Evolutionary conservation across 53 echinoderm and acorn worm species (phyloP), one percentile per base, ranked within the genome.

Genomic region (Holothuria scabra): DNA sequence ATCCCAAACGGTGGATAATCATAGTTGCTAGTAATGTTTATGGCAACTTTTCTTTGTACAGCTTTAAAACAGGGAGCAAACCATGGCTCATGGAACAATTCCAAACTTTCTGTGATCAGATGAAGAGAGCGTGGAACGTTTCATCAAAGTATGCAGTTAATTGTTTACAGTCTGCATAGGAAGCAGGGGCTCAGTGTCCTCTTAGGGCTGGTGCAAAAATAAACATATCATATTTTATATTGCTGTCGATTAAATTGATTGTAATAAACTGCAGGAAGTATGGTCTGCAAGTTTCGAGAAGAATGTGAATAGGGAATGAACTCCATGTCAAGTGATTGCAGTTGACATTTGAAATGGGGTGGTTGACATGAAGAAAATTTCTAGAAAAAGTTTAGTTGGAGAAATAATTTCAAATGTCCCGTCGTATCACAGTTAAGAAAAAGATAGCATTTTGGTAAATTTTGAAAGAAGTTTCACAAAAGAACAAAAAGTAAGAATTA

Each of bases 141-240:
- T 67, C 34, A 48, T 72, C 72, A 25, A 48, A 48, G 22, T 28
- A 46, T 44, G 44, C 44, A 44, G 44, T 44, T 72, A 25, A 72
- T 72, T 72, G 72, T 72, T 72, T 72, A 72, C 26, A 72, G 48
- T 72, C 72, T 41, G 72, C 72, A n/a, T 21, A 72, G 48, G 28
- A 38, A 44, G 26, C 24, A 22, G 72, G 72, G 72, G 72, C 46
- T 72, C 72, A 14, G 13, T 46, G 72, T 44, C 44, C 20, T 72
- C 46, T 72, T 44, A 72, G 72, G 46, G n/a, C 72, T 23, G 72
- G 46, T 44, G 72, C 46, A 72, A 72, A 72, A 72, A 72, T 72
- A 72, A 72, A 72, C 72, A 72, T 34, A 25, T 72, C 72, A 72
- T 72, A 72, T 72, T 72, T 72, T 72, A 72, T 72, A 72, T 44